These are phyloP conservation scores for Geotrypetes seraphini DNA, from an alignment of 2,797 vertebrate species.

Conservation along the genomic window DNA sequence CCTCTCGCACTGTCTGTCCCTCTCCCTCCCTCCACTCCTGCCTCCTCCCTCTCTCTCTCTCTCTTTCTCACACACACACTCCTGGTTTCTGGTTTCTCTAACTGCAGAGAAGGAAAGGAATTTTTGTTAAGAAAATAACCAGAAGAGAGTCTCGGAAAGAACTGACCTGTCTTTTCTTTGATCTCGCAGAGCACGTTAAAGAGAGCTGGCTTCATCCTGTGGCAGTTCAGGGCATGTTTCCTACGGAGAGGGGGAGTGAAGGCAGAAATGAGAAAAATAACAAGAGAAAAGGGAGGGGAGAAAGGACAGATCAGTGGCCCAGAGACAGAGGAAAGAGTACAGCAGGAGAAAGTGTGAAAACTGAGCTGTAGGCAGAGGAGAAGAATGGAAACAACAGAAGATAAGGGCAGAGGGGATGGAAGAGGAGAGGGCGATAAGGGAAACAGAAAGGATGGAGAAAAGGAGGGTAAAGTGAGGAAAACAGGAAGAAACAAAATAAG, in stretches of 20 bases:
- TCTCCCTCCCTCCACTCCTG: too few relatives aligned
- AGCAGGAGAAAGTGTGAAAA: background rate
- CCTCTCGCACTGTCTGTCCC: too few relatives aligned
- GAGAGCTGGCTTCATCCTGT: constrained; percentile 86
- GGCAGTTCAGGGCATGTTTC: constrained; percentile 90
- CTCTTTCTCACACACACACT: background rate
- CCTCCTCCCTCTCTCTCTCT: background rate
- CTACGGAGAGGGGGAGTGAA: constrained; percentile 43
- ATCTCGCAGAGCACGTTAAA: constrained; percentile 90
- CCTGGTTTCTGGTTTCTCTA: background rate
- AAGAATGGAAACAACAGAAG: too few relatives aligned
- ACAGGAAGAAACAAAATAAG: background rate
- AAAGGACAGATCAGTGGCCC: too few relatives aligned
- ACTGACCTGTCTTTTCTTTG: constrained; percentile 84
- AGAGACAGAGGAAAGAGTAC: too few relatives aligned
- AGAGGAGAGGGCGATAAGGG: background rate
- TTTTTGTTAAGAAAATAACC: background rate
- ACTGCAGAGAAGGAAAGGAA: background rate
- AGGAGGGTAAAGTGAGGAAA: background rate
- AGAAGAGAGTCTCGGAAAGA: background rate
- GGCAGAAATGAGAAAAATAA: background rate
- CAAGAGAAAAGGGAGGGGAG: background rate
- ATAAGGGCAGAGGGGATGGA: too few relatives aligned
- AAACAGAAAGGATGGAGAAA: too few relatives aligned
- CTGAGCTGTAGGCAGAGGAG: background rate